Conservation (phyloP, 92 coral and sea anemone species). For the Nematostella vectensis region DNA sequence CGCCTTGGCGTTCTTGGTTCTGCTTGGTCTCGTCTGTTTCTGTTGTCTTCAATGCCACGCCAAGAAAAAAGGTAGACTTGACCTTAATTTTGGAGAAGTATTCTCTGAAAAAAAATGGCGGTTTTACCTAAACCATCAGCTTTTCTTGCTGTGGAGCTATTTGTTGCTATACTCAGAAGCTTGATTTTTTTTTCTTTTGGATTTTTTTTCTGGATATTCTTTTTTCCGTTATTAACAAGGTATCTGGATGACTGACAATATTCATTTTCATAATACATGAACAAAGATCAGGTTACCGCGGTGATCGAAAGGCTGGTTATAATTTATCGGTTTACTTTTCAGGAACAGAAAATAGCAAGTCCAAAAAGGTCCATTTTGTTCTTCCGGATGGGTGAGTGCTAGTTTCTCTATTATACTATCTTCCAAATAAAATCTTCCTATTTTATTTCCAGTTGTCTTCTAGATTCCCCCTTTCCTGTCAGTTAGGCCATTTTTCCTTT, state of each 20-base stretch:
- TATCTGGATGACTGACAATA: too few relatives aligned
- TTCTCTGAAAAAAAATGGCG: too few relatives aligned
- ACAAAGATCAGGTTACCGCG: too few relatives aligned
- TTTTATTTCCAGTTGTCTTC: too few relatives aligned
- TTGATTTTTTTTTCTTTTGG: neutral
- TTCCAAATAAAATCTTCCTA: too few relatives aligned
- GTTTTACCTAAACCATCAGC: neutral
- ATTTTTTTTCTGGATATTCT: neutral
- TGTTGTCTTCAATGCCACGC: slow-evolving; percentile 33
- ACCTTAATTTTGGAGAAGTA: too few relatives aligned
- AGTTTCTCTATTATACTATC: too few relatives aligned
- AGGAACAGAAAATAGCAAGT: slow-evolving; percentile 22
- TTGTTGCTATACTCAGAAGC: neutral
- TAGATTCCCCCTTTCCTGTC: too few relatives aligned
- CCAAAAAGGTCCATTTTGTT: slow-evolving; percentile 65
- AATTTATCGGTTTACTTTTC: slow-evolving; percentile 1
- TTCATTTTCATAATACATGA: neutral
- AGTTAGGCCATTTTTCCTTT: too few relatives aligned
- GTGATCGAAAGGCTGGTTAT: too few relatives aligned
- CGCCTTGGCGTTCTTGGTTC: slow-evolving; percentile 38
- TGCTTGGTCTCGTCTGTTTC: slow-evolving; percentile 53
- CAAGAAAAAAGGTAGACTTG: slow-evolving; percentile 11
- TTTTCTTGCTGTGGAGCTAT: neutral
- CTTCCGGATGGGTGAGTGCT: slow-evolving; percentile 64
- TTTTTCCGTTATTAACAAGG: neutral